Conservation (phyloP, 2,888 invertebrate genomes). For the Drosophila subquinaria region DNA sequence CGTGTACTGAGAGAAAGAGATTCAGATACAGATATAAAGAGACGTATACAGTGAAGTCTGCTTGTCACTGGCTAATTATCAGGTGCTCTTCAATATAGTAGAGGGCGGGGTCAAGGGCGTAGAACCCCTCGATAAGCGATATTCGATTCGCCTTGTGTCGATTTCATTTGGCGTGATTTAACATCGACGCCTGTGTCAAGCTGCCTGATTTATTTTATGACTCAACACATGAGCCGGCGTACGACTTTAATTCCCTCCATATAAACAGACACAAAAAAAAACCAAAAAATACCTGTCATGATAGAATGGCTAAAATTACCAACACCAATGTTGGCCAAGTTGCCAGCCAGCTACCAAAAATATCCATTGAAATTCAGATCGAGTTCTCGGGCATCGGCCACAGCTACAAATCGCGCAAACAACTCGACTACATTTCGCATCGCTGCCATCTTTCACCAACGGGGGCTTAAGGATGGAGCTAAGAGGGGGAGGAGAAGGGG, state of each 20-base stretch:
- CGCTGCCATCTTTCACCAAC: conserved; percentile 58
- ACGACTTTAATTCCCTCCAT: conserved; percentile 45
- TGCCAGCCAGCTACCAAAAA: not conserved
- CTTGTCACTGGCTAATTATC: conserved; percentile 50
- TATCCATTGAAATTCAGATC: conserved; percentile 74
- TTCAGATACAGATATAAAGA: not conserved
- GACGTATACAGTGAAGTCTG: conserved; percentile 11
- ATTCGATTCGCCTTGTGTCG: conserved; percentile 5
- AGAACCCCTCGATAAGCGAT: conserved; percentile 43
- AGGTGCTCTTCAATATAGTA: conserved; percentile 19
- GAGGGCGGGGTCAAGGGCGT: conserved; percentile 29
- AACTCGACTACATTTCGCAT: conserved; percentile 69
- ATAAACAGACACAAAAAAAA: conserved; percentile 18
- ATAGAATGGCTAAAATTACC: conserved; percentile 61
- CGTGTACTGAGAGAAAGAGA: not conserved
- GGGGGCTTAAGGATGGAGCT: conserved; percentile 35
- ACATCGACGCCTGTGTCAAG: conserved; percentile 75
- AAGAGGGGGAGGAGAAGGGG: conserved; percentile 21
- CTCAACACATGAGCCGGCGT: conserved; percentile 65
- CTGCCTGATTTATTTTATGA: conserved; percentile 77
- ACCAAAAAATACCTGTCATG: conserved; percentile 63
- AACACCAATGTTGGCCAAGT: conserved; percentile 43
- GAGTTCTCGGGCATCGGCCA: conserved; percentile 65
- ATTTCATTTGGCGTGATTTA: conserved; percentile 69
- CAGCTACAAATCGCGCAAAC: conserved; percentile 79